Base-by-base conservation (phyloP, 2,888 invertebrate genomes). In the Tiliacea citrago region DNA sequence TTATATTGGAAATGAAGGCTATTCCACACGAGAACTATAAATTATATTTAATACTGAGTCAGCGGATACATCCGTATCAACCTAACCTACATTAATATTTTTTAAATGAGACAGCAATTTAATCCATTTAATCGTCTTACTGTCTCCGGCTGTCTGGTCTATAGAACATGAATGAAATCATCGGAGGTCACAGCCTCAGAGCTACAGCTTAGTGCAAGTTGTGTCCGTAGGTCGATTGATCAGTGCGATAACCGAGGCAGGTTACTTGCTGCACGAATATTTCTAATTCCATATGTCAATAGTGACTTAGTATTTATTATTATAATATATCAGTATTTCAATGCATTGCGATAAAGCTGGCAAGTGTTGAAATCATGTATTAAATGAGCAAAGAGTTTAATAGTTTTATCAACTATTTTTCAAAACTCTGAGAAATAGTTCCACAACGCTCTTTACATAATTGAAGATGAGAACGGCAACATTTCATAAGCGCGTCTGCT, bases 191-290 rank as follows among this genome's bases (percentile, higher is more conserved):
- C 65, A 77, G 76, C 55, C 71, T 72, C 68, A 63, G 53, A 62
- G 51, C 29, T 9, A 65, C 42, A 73, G 74, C 74, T 78, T 71
- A 61, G 51, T 67, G 67, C 61, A 73, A 83, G 67, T 73, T 83
- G 68, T 73, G 74, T 78, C 65, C 75, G 74, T 80, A 81, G 74
- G 82, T 83, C 83, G 82, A 86, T 80, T 84, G 79, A 62, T 71
- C 79, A 76, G 75, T 58, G 65, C 66, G 82, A 86, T 86, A 87
- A 75, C 66, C 67, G 77, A 71, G 76, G 68, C 81, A 74, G 72
- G 85, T 80, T 63, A 75, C 79, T 80, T 81, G 85, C 71, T 70
- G 73, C 58, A 70, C 70, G 72, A 79, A 85, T 82, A 75, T 68
- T 82, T 84, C 10, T 65, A 79, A 86, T 87, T 81, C 85, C 83